These are phyloP conservation scores for Cyphomyrus plagiostoma DNA, from an alignment of 2,113 vertebrate genomes.

Conservation along the genomic window DNA sequence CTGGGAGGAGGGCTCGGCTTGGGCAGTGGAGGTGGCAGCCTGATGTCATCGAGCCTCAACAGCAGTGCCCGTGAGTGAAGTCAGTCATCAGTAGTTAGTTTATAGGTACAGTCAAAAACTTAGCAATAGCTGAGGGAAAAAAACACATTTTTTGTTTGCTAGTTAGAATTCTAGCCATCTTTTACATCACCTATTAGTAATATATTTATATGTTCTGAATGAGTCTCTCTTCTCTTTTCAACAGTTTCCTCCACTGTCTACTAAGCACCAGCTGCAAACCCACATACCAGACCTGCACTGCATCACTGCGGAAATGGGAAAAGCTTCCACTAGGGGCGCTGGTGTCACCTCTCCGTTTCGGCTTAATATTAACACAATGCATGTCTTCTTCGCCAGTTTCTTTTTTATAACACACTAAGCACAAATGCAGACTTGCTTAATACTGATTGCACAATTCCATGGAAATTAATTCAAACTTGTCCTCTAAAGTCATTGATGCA, in stretches of 20 bases:
- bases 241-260: constrained; percentile 40
- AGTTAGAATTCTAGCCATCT: neutral
- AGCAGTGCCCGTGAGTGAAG: constrained; percentile 45
- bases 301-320: neutral
- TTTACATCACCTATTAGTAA: neutral
- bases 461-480: neutral
- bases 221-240: neutral
- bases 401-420: neutral
- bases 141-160: neutral
- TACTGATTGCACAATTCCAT: neutral
- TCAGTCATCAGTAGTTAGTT: neutral
- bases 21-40: constrained; percentile 35
- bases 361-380: neutral
- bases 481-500: neutral
- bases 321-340: neutral
- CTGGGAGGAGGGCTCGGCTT: constrained; percentile 22
- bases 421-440: neutral
- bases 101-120: neutral
- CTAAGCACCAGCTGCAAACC: constrained; percentile 25
- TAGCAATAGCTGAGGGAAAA: neutral
- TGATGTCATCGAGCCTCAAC: constrained; percentile 42
- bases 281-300: neutral
- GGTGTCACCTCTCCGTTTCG: neutral
- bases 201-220: neutral
- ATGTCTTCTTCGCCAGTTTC: neutral